A percentile compares a stretch with the other conserved stretches of the same genome.
Evolutionary conservation across 2,797 vertebrate species (phyloP).

Genomic region (Phalanger gymnotis): DNA sequence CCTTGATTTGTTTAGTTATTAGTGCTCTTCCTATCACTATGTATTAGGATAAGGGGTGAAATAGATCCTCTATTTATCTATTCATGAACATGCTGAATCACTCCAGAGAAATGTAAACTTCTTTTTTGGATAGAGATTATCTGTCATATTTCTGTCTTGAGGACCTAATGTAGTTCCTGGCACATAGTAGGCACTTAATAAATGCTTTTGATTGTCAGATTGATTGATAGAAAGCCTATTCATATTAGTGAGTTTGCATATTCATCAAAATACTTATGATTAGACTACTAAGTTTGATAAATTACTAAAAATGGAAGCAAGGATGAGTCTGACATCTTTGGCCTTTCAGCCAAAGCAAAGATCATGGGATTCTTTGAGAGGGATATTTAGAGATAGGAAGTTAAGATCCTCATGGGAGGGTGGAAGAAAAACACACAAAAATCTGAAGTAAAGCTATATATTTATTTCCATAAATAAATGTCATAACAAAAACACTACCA

Average conservation of each 20-base stretch:
- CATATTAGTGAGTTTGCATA: not conserved
- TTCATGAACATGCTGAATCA: not conserved
- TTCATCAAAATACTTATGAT: not conserved
- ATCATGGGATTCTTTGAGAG: slow-evolving; percentile 7
- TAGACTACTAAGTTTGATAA: slow-evolving; percentile 38
- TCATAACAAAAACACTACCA: slow-evolving; percentile 36
- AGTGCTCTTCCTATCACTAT: not conserved
- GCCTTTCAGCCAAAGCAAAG: slow-evolving; percentile 28
- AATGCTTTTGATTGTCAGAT: not conserved
- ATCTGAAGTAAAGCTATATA: slow-evolving; percentile 15
- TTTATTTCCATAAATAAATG: slow-evolving; percentile 45
- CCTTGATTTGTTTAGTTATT: not conserved
- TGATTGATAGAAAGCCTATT: not conserved
- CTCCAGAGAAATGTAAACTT: not conserved
- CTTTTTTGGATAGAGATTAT: not conserved
- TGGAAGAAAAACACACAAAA: slow-evolving; percentile 17
- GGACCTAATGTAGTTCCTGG: not conserved
- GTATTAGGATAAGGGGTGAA: not conserved
- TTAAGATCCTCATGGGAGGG: not conserved
- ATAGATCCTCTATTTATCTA: not conserved
- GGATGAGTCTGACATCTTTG: not conserved
- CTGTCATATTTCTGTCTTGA: not conserved
- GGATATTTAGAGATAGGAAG: not conserved
- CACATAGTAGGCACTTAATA: not conserved
- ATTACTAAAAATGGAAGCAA: not conserved